Percentiles rank a stretch among this genome's conserved stretches.
Evolutionary conservation across 92 coral and sea anemone species (phyloP).

Genomic region (Phenganax subtilis): DNA sequence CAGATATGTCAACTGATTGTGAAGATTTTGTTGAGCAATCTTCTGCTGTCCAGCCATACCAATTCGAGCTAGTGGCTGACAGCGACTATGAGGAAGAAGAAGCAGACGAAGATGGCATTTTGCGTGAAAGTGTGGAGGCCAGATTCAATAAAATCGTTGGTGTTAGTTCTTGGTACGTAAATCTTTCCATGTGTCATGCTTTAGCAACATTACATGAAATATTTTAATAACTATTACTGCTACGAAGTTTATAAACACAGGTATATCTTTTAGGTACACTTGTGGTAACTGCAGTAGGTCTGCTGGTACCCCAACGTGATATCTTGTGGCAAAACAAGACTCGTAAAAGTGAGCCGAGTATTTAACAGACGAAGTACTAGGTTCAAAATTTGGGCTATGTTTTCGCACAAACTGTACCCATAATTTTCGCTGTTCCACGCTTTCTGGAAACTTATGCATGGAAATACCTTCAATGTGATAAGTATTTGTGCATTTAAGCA

Average conservation of each 20-base stretch:
- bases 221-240: background rate
- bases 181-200: background rate
- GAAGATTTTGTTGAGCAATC: slow-evolving; percentile 29
- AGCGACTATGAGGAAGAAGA: slow-evolving; percentile 31
- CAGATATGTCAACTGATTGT: slow-evolving; percentile 22
- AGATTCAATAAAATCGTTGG: slow-evolving; percentile 12
- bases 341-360: slow-evolving; percentile 1
- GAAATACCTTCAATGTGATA: slow-evolving; percentile 20
- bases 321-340: background rate
- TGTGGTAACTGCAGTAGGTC: background rate
- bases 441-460: slow-evolving; percentile 23
- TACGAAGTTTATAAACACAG: background rate
- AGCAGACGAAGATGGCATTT: slow-evolving; percentile 31
- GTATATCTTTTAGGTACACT: background rate
- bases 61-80: slow-evolving; percentile 20
- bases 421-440: slow-evolving; percentile 9
- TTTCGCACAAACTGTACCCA: slow-evolving; percentile 8
- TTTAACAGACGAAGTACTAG: slow-evolving; percentile 1
- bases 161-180: slow-evolving; percentile 30
- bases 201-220: background rate
- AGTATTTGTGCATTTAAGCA: slow-evolving; percentile 12
- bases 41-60: slow-evolving; percentile 28
- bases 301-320: too few species aligned
- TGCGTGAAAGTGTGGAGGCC: slow-evolving; percentile 18
- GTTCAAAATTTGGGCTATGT: slow-evolving; percentile 2